These are phyloP conservation scores for Stenchaetothrips biformis DNA, from an alignment of 2,888 invertebrate species.

Conservation along the genomic window DNA sequence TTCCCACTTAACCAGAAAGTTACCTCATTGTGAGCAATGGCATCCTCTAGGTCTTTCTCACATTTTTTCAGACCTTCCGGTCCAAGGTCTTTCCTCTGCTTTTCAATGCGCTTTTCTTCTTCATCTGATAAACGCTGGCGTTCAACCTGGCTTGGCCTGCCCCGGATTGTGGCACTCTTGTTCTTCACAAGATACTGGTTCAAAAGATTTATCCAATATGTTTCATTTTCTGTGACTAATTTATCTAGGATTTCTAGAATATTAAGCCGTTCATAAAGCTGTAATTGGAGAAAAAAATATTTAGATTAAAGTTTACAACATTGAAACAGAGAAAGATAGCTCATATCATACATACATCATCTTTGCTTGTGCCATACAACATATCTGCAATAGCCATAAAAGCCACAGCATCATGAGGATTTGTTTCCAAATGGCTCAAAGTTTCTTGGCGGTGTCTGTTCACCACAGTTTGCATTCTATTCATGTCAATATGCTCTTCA, in stretches of 20 bases:
- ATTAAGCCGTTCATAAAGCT: slow-evolving; percentile 67
- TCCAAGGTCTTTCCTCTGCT: slow-evolving; percentile 61
- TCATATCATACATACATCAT: slow-evolving; percentile 58
- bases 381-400: slow-evolving; percentile 76
- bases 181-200: slow-evolving; percentile 62
- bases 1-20: slow-evolving; percentile 29
- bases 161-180: slow-evolving; percentile 55
- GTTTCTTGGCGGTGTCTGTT: slow-evolving; percentile 64
- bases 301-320: background rate
- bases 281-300: slow-evolving; percentile 32
- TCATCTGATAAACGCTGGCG: slow-evolving; percentile 62
- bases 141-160: slow-evolving; percentile 59
- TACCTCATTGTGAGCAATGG: slow-evolving; percentile 73
- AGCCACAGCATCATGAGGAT: slow-evolving; percentile 71
- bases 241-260: slow-evolving; percentile 57
- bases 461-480: slow-evolving; percentile 66
- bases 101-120: slow-evolving; percentile 66
- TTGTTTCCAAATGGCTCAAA: slow-evolving; percentile 66
- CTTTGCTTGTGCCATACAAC: slow-evolving; percentile 68
- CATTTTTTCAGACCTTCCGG: slow-evolving; percentile 63
- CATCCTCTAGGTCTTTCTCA: slow-evolving; percentile 57
- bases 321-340: background rate
- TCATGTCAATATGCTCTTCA: slow-evolving; percentile 63
- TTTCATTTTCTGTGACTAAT: slow-evolving; percentile 56
- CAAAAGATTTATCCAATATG: slow-evolving; percentile 69